A percentile compares a stretch with the other conserved stretches of the same genome.
These are phyloP conservation scores for Protodeltote pygarga DNA, from an alignment of 2,888 invertebrate species.

Conservation along the genomic window DNA sequence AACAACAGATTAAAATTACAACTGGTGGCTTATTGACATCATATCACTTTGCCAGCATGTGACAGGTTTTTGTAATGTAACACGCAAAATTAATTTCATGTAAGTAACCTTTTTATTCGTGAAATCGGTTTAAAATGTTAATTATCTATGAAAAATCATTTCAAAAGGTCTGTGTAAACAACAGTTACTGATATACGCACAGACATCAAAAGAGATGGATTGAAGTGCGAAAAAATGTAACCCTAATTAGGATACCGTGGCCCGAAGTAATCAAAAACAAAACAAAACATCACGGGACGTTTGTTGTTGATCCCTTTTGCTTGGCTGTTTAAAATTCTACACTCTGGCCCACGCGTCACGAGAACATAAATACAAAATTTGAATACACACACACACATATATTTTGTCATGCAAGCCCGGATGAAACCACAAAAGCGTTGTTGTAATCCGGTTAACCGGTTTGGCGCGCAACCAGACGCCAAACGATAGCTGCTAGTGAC, in stretches of 20 bases:
- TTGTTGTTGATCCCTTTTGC: slow-evolving; percentile 33
- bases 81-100: too few species aligned
- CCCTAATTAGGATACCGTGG: slow-evolving; percentile 36
- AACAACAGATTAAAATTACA: too few species aligned
- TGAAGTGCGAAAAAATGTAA: slow-evolving; percentile 31
- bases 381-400: slow-evolving; percentile 53
- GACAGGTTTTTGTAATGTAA: too few species aligned
- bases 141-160: neutral
- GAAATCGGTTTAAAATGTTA: too few species aligned
- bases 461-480: slow-evolving; percentile 63
- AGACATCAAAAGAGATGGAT: slow-evolving; percentile 37
- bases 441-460: slow-evolving; percentile 70
- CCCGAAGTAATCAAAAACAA: slow-evolving; percentile 47
- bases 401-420: slow-evolving; percentile 58
- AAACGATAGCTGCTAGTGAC: slow-evolving; percentile 60
- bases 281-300: slow-evolving; percentile 44
- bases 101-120: too few species aligned
- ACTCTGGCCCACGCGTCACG: slow-evolving; percentile 23
- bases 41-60: too few species aligned
- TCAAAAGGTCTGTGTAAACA: slow-evolving; percentile 26
- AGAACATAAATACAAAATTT: slow-evolving; percentile 57
- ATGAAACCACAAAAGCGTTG: slow-evolving; percentile 64
- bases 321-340: slow-evolving; percentile 53
- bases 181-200: slow-evolving; percentile 21
- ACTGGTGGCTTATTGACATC: too few species aligned